Evolutionary conservation across 2,113 vertebrate species (phyloP), one percentile per base, ranked within the genome.

Genomic region (Puma concolor): DNA sequence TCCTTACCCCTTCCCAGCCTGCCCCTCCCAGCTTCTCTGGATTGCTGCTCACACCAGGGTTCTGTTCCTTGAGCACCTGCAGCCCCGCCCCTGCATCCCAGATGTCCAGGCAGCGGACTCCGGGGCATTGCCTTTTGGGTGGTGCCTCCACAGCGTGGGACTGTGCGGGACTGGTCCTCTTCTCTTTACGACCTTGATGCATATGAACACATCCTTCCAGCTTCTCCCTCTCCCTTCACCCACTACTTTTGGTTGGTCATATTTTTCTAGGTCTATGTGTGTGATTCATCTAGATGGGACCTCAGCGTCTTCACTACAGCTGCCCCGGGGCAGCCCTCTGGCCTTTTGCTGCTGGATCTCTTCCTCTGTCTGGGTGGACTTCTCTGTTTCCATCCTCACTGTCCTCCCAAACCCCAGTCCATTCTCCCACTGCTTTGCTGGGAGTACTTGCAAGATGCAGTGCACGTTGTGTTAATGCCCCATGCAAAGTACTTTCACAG

Each of bases 101-200:
- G 1, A 36, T 4, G 10, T 52, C 1, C 17, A 3, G 19, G 3
- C 33, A 17, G 2, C 19, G 38, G 21, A 12, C 36, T 17, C 5
- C 2, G 4, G 17, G 36, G 23, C 19, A 8, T 74, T 36, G 63
- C 50, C 38, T n/a, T 52, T 16, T 8, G 31, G 41, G 14, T 67
- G 67, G 9, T 67, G 14, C 27, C 76, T 15, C 25, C 4, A 6
- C 21, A 29, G 27, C 19, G 41, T 29, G 74, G 72, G 72, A 41
- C 17, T 10, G 0, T 41, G 52, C 9, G 0, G 12, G 29, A 19
- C 81, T 54, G 2, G 0, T 9, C 27, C 2, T 27, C 17, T 69
- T 27, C 19, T 54, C 19, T 41, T 60, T 21, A 44, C 12, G 21
- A 4, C 9, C 33, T 63, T 15, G 7, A 10, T 38, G 57, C 4